Conservation (phyloP, 53 echinoderm and acorn worm genomes). For the Antedon mediterranea region DNA sequence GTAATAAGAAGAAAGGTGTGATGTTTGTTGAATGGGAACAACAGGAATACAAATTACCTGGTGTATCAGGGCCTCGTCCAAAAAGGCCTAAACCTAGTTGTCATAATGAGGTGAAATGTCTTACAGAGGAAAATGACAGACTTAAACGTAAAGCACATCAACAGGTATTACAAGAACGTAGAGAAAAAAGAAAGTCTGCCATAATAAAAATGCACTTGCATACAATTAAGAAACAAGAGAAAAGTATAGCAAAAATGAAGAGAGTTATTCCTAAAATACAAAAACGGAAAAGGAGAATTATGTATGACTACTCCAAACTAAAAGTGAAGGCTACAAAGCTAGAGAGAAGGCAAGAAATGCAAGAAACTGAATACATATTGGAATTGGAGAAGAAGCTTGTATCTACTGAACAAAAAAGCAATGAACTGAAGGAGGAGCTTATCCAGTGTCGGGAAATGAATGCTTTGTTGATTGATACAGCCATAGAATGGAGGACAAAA, state of each 20-base stretch:
- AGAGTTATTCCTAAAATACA: no score
- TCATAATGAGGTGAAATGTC: no score
- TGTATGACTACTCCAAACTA: background rate
- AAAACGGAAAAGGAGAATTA: background rate
- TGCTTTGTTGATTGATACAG: conserved; percentile 14
- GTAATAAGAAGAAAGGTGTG: no score
- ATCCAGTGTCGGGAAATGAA: conserved; percentile 15
- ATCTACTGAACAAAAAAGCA: conserved; percentile 3
- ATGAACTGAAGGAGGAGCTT: conserved; percentile 13
- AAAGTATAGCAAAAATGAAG: conserved; percentile 3
- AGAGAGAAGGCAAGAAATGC: background rate
- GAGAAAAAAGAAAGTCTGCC: no score
- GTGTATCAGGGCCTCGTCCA: no score
- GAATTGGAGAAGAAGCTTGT: conserved; percentile 12
- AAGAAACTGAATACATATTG: conserved; percentile 4
- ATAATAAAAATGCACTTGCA: conserved; percentile 3
- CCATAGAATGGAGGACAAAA: conserved; percentile 22
- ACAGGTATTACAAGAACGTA: no score
- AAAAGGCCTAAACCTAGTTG: no score
- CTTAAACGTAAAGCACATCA: background rate
- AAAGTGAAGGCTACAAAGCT: background rate
- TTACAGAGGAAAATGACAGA: background rate
- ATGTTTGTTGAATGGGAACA: no score
- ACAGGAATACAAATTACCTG: no score
- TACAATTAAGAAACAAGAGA: background rate